Conservation (phyloP, 2,113 vertebrate species). For the Cromileptes altivelis region DNA sequence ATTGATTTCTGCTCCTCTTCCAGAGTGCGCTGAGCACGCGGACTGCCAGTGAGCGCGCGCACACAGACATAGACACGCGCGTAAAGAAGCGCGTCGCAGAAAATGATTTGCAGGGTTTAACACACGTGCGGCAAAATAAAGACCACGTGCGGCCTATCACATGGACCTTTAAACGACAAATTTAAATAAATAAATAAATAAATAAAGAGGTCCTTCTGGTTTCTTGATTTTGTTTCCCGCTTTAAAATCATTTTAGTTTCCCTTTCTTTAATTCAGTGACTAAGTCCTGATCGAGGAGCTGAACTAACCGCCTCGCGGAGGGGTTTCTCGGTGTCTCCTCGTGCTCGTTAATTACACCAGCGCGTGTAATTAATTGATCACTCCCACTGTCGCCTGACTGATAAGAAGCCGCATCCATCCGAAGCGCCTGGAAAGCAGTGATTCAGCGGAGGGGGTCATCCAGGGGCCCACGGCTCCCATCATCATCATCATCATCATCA, state of each 20-base stretch:
- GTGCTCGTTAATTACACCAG: slow-evolving; percentile 76
- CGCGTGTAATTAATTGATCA: slow-evolving; percentile 78
- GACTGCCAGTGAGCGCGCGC: not conserved
- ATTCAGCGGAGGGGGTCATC: slow-evolving; percentile 65
- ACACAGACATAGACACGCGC: slow-evolving; percentile 3
- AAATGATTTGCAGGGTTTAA: too few species aligned
- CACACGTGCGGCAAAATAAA: too few species aligned
- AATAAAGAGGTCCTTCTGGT: not conserved
- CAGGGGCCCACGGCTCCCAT: slow-evolving; percentile 40
- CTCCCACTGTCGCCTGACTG: slow-evolving; percentile 65
- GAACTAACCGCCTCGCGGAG: not conserved
- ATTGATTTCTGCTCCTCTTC: slow-evolving; percentile 90
- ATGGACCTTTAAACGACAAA: too few species aligned
- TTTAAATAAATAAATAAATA: too few species aligned
- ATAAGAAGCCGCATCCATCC: slow-evolving; percentile 73
- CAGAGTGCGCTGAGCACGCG: slow-evolving; percentile 41
- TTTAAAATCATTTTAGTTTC: not conserved
- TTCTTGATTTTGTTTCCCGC: not conserved
- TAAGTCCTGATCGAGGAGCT: not conserved
- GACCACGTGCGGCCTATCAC: too few species aligned
- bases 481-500: slow-evolving; percentile 39
- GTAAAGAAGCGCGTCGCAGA: not conserved
- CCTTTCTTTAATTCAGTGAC: not conserved
- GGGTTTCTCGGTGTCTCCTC: slow-evolving; percentile 22
- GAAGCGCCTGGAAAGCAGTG: slow-evolving; percentile 55